Evolutionary conservation across 2,888 invertebrate genomes (phyloP), one percentile per base, ranked within the genome.

Genomic region (Slavum lentiscoides): DNA sequence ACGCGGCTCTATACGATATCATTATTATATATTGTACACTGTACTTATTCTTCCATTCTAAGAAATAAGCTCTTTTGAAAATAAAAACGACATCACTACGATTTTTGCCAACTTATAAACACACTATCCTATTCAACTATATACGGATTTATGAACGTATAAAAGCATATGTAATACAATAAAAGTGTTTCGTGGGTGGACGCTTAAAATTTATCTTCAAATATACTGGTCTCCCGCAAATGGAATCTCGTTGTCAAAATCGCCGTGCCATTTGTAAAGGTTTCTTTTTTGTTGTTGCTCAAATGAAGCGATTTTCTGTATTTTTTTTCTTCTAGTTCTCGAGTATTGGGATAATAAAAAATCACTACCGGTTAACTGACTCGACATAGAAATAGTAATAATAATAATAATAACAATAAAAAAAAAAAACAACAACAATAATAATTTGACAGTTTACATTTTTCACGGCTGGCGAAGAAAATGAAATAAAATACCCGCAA

Each of bases 191-290:
- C 11, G 13, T 7, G 21, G n/a, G 37, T 15, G n/a, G 13, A 13
- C 1, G 70, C n/a, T 64, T 37, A 23, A 64, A 37, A 30, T 30
- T 30, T 64, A n/a, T 55, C 62, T 64, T 15, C 64, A 64, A 58
- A 64, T 21, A 55, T 11, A 55, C 17, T 37, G 6, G 53, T 21
- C n/a, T n/a, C 30, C 30, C 11, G 11, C n/a, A 74, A 55, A 74
- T 55, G 2, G 37, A 30, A 53, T 64, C 37, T 74, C 53, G 30
- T 64, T 64, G 37, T 74, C 21, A 55, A 55, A 64, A 64, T 53
- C 64, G 55, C 53, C 55, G 74, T 37, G 64, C 64, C n/a, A 64
- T 74, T 64, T 17, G 6, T 74, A 15, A 13, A 53, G 30, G 17
- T 5, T n/a, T 8, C 53, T 53, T 30, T 53, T 61, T 58, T n/a